Evolutionary conservation across 92 coral and sea anemone species (phyloP).

Genomic region (Zoanthus gigantus): DNA sequence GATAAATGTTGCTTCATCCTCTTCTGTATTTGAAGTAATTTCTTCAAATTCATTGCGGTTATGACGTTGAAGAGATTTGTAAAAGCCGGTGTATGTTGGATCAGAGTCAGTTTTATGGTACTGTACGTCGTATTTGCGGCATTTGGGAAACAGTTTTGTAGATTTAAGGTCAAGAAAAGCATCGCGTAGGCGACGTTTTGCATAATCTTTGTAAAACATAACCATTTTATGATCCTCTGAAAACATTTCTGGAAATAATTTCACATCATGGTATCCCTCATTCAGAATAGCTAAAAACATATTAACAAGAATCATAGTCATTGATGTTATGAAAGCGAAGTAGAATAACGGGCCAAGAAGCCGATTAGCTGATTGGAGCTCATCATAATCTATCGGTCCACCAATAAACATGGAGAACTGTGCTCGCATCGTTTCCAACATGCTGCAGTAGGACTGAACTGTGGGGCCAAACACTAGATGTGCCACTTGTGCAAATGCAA

Average conservation of each 20-base stretch:
- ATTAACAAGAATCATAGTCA: slow-evolving; percentile 86
- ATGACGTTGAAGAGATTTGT: slow-evolving; percentile 59
- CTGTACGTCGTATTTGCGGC: slow-evolving; percentile 67
- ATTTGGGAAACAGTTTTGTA: slow-evolving; percentile 68
- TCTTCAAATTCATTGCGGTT: slow-evolving; percentile 20
- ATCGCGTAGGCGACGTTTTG: slow-evolving; percentile 62
- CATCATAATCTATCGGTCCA: slow-evolving; percentile 80
- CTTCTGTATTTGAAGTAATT: background rate
- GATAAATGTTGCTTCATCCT: slow-evolving; percentile 58
- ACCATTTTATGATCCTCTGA: slow-evolving; percentile 81
- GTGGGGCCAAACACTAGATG: slow-evolving; percentile 82
- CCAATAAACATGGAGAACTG: slow-evolving; percentile 91
- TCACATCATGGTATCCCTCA: slow-evolving; percentile 86
- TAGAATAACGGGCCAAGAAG: slow-evolving; percentile 85
- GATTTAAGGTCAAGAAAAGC: slow-evolving; percentile 52
- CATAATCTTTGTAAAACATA: slow-evolving; percentile 77
- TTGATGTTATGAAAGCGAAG: slow-evolving; percentile 85
- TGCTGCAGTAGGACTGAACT: slow-evolving; percentile 74
- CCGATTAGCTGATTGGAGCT: slow-evolving; percentile 70
- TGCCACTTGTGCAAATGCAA: slow-evolving; percentile 89
- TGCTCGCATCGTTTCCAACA: slow-evolving; percentile 82
- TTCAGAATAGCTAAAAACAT: slow-evolving; percentile 95
- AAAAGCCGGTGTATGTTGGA: slow-evolving; percentile 47
- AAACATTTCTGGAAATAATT: slow-evolving; percentile 61
- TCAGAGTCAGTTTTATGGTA: slow-evolving; percentile 33